Conservation (phyloP, 2,888 invertebrate genomes). For the Epinotia demarniana region DNA sequence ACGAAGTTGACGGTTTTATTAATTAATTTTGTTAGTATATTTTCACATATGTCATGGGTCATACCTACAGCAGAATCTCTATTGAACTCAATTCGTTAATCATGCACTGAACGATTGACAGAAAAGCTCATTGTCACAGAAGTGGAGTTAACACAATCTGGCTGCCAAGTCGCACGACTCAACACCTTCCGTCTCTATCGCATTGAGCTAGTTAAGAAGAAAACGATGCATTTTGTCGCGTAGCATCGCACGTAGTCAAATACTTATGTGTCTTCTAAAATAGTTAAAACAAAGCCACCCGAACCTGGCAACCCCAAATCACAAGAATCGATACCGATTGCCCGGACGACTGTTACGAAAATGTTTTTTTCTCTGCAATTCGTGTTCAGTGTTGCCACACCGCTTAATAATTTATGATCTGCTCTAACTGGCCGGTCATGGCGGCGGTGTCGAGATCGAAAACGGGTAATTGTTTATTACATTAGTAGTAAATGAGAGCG, state of each 20-base stretch:
- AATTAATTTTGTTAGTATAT: conserved; percentile 18
- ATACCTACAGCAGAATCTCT: neutral
- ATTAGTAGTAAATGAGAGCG: conserved; percentile 41
- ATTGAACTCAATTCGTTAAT: neutral
- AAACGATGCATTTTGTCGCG: neutral
- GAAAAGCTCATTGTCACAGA: no score
- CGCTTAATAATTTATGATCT: conserved; percentile 53
- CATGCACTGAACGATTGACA: neutral
- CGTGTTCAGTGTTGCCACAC: conserved; percentile 56
- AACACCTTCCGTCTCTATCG: no score
- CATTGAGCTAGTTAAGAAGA: neutral
- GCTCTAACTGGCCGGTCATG: conserved; percentile 61
- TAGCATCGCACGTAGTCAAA: no score
- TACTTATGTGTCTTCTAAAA: neutral
- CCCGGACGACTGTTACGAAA: conserved; percentile 60
- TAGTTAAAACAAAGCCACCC: neutral
- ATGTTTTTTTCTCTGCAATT: conserved; percentile 59
- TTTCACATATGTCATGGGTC: neutral
- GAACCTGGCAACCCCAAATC: conserved; percentile 48
- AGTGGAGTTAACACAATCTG: no score
- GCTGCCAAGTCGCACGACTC: no score
- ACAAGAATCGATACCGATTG: conserved; percentile 55
- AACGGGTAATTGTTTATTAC: conserved; percentile 51
- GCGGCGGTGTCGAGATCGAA: conserved; percentile 66
- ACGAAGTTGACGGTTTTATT: conserved; percentile 23